Percentiles rank a stretch among this genome's conserved stretches.
phyloP scores from a whole-genome alignment of 2,113 vertebrate genomes.

The Chaenogobius annularis region DNA sequence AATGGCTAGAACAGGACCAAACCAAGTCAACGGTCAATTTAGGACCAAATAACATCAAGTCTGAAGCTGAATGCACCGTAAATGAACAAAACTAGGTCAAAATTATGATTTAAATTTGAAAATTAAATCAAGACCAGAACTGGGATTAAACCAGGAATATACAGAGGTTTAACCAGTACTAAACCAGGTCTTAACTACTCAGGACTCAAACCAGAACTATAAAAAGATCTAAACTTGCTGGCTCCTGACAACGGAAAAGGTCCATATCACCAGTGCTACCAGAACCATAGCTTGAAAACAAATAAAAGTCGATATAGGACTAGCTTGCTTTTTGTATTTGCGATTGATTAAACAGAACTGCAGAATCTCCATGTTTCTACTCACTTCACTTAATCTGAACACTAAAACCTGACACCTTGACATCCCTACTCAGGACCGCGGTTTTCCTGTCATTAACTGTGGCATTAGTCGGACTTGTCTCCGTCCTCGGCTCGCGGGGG shows the following conservation, averaged over 20 bases:
- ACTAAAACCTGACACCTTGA: neutral
- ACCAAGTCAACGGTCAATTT: no score
- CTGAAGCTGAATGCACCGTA: no score
- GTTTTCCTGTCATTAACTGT: neutral
- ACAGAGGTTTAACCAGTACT: no score
- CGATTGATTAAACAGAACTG: neutral
- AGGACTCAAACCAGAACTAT: no score
- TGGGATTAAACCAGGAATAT: no score
- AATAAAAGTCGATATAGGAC: neutral
- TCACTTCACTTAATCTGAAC: neutral
- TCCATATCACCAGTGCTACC: neutral
- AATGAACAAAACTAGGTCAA: neutral
- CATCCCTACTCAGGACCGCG: neutral
- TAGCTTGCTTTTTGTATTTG: neutral
- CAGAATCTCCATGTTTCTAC: neutral
- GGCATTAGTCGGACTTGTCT: conserved; percentile 91
- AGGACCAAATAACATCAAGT: no score
- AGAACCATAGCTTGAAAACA: neutral
- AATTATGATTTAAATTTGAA: neutral
- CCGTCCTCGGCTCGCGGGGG: conserved; percentile 88
- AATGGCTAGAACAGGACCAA: no score
- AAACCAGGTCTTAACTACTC: neutral
- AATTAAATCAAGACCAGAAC: neutral
- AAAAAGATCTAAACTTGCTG: no score
- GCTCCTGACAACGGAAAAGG: no score